Evolutionary conservation across 2,888 invertebrate species (phyloP).

Genomic region (Melinaea menophilus): DNA sequence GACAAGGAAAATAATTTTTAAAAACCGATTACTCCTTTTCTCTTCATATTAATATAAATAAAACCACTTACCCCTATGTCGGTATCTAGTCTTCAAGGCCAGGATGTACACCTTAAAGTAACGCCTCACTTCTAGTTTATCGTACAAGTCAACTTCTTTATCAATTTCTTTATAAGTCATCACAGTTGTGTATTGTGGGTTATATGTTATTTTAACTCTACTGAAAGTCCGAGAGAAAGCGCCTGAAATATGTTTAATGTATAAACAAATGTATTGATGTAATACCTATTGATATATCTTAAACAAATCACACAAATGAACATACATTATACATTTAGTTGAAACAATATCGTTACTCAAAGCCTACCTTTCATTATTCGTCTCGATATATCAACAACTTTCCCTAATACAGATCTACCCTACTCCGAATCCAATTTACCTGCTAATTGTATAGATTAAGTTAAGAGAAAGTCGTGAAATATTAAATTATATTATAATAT

Average conservation of each 20-base stretch:
- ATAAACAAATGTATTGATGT: no score
- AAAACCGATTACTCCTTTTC: no score
- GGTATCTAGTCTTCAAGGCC: constrained; percentile 59
- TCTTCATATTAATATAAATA: background rate
- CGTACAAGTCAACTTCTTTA: constrained; percentile 55
- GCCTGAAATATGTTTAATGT: constrained; percentile 42
- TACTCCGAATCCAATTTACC: constrained; percentile 74
- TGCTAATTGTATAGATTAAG: constrained; percentile 44
- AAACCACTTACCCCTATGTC: constrained; percentile 58
- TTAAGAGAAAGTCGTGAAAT: constrained; percentile 18
- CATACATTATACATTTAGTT: constrained; percentile 9
- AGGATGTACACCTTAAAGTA: constrained; percentile 69
- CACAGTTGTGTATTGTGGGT: constrained; percentile 26
- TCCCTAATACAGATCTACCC: constrained; percentile 64
- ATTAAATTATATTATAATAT: background rate
- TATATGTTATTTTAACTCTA: no score
- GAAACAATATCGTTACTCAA: constrained; percentile 29
- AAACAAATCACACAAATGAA: background rate
- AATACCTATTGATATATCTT: no score
- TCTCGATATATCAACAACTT: constrained; percentile 29
- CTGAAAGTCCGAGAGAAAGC: constrained; percentile 46
- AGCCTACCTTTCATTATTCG: constrained; percentile 30
- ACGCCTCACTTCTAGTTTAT: constrained; percentile 47
- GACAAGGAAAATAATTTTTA: no score
- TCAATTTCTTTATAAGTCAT: constrained; percentile 63